These are phyloP conservation scores for Eretmochelys imbricata DNA, from an alignment of 2,113 vertebrate species.

Conservation along the genomic window DNA sequence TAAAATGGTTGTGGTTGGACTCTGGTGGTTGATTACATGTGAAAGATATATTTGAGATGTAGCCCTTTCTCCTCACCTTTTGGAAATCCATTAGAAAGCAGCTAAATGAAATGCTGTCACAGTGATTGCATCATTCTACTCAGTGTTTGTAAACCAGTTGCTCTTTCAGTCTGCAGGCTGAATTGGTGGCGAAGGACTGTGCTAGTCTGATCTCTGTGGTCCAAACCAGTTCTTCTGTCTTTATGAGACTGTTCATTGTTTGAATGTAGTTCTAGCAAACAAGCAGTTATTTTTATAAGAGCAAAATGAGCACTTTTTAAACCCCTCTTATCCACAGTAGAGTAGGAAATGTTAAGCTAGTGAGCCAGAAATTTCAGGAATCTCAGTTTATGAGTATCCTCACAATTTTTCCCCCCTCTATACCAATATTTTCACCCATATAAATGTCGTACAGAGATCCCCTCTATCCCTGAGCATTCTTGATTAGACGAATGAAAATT, in stretches of 20 bases:
- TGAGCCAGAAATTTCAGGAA: neutral
- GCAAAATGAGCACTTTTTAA: neutral
- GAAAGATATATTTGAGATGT: neutral
- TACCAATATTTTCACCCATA: neutral
- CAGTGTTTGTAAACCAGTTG: conserved; percentile 16
- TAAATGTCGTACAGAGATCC: neutral
- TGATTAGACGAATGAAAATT: neutral
- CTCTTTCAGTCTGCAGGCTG: neutral
- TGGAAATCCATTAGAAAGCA: conserved; percentile 8
- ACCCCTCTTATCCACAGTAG: neutral
- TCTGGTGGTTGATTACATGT: neutral
- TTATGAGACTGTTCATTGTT: neutral
- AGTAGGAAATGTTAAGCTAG: neutral
- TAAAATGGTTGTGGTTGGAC: neutral
- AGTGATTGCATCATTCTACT: neutral
- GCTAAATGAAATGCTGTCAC: neutral
- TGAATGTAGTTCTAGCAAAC: neutral
- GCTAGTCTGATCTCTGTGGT: neutral
- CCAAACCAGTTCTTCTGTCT: neutral
- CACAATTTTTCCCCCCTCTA: neutral
- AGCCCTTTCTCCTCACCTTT: neutral
- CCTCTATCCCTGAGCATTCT: neutral
- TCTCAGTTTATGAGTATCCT: neutral
- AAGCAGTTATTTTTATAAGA: neutral
- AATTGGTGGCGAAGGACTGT: neutral